Conservation (phyloP, 2,113 vertebrate species). For the Percina caprodes region DNA sequence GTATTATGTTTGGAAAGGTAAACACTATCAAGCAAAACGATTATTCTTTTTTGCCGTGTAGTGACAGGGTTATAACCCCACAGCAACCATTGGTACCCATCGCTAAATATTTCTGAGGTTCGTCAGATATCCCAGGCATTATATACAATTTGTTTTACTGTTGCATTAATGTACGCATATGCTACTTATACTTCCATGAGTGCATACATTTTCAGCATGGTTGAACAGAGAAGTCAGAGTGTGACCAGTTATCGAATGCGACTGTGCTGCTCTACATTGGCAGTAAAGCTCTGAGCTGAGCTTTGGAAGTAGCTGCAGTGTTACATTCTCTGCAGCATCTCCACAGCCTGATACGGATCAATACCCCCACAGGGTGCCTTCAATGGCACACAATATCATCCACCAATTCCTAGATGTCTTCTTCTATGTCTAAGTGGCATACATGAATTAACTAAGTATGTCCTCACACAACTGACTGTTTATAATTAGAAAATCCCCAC, state of each 20-base stretch:
- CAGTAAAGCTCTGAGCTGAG: constrained; percentile 42
- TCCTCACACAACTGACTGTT: too few relatives aligned
- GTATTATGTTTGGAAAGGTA: neutral
- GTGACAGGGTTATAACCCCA: neutral
- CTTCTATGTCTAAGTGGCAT: neutral
- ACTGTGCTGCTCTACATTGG: constrained; percentile 46
- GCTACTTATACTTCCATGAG: constrained; percentile 38
- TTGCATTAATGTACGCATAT: constrained; percentile 33
- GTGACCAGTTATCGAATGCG: constrained; percentile 37
- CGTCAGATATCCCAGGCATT: neutral
- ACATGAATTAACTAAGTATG: neutral
- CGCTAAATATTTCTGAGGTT: neutral
- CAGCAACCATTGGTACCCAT: neutral
- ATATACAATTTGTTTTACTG: neutral
- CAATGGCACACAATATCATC: neutral
- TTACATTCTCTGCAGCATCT: constrained; percentile 38
- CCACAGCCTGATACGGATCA: constrained; percentile 32
- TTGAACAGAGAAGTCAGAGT: constrained; percentile 44
- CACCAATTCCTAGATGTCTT: too few relatives aligned
- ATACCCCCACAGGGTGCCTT: constrained; percentile 26
- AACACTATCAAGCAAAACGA: neutral
- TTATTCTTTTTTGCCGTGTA: too few relatives aligned
- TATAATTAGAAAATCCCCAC: neutral
- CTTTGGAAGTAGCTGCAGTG: constrained; percentile 9
- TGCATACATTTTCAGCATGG: constrained; percentile 50